Evolutionary conservation across 2,888 invertebrate species (phyloP).

Genomic region (Caenorhabditis parvicauda): DNA sequence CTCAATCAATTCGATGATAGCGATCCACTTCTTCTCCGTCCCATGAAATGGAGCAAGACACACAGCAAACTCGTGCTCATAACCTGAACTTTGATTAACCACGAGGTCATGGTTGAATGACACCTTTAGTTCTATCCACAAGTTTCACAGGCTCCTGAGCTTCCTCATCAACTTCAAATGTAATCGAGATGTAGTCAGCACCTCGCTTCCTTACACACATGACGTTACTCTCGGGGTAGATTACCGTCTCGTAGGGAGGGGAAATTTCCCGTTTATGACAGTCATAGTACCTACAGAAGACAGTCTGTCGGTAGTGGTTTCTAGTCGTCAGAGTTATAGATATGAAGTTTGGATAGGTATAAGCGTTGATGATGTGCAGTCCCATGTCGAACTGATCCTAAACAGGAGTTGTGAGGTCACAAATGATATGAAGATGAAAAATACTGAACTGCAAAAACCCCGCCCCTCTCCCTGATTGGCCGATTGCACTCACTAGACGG

Average conservation of each 20-base stretch:
- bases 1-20: conserved; percentile 22
- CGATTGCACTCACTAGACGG: too few relatives aligned
- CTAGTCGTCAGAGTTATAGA: too few relatives aligned
- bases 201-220: conserved; percentile 16
- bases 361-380: too few relatives aligned
- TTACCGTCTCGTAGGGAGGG: conserved; percentile 1
- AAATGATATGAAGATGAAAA: too few relatives aligned
- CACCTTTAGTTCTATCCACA: conserved; percentile 2
- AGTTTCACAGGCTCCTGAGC: conserved; percentile 8
- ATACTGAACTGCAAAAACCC: too few relatives aligned
- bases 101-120: too few relatives aligned
- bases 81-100: too few relatives aligned
- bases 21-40: conserved; percentile 15
- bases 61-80: conserved; percentile 17
- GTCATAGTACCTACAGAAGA: conserved; percentile 18
- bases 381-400: too few relatives aligned
- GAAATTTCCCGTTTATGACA: conserved; percentile 8
- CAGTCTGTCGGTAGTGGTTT: too few relatives aligned
- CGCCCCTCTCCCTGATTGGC: too few relatives aligned
- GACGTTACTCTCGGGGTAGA: conserved; percentile 15
- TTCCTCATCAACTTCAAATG: background rate
- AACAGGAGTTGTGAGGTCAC: too few relatives aligned
- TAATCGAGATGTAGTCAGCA: conserved; percentile 15
- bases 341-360: too few relatives aligned
- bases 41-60: conserved; percentile 18